Evolutionary conservation across 2,888 invertebrate genomes (phyloP), one percentile per base, ranked within the genome.

Genomic region (Drosophila formosana): DNA sequence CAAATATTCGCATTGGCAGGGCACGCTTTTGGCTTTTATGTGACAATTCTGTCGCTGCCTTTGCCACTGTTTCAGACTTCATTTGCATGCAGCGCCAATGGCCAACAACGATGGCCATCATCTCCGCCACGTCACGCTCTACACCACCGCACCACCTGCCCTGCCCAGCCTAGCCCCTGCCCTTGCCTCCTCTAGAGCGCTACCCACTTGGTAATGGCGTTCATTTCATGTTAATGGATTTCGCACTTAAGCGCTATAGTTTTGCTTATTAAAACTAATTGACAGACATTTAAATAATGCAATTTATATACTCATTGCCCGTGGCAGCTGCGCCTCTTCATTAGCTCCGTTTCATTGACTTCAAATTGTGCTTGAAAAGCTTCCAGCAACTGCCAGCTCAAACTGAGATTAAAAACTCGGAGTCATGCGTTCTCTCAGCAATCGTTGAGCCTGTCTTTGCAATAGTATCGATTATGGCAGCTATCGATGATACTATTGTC

Each of bases 191-290:
- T 34, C 25, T 34, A n/a, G 11, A 37, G 37, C n/a, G 37, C 18
- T 41, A 9, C 49, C 26, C 2, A 11, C 60, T 57, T 46, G 63
- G 55, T 69, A 82, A 88, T 80, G 73, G 80, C 72, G 50, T 70
- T 82, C 77, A 69, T 82, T 82, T 80, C 66, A 69, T 79, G 77
- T 80, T 82, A 86, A 88, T 82, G 89, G 66, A 72, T 77, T 82
- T 72, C 66, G 65, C 87, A 88, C 77, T 87, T 80, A 86, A 80
- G 77, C 73, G 61, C 80, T 51, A 76, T 88, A 85, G 82, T 82
- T 82, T 68, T 75, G 83, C 69, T 83, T 86, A 88, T 82, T 77
- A 81, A 80, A 86, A 83, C 83, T 82, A 82, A 82, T 86, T 82
- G 84, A 83, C 86, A 86, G 77, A 66, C 74, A 69, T 88, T 82